phyloP scores from a whole-genome alignment of 2,797 vertebrate species.

The Capromys pilorides region DNA sequence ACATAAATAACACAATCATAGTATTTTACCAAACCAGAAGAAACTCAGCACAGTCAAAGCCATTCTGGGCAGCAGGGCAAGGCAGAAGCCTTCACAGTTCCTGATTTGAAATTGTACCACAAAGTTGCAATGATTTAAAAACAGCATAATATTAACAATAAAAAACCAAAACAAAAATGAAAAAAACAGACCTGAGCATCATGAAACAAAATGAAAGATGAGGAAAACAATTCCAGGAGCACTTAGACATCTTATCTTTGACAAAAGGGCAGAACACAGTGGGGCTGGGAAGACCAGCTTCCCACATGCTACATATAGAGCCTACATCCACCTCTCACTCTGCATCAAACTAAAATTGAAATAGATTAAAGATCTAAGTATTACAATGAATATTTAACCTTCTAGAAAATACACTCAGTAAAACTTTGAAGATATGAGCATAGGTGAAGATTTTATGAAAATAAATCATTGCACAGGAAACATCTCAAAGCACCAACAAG shows the following conservation, averaged over 20 bases:
- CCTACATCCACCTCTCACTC: neutral
- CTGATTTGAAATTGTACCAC: neutral
- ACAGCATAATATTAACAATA: neutral
- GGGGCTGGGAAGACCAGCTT: neutral
- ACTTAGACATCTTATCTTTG: neutral
- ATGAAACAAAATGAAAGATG: neutral
- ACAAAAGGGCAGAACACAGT: neutral
- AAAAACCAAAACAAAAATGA: neutral
- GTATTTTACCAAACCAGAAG: neutral
- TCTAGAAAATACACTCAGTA: neutral
- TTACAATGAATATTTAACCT: neutral
- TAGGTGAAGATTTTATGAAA: neutral
- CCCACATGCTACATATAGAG: neutral
- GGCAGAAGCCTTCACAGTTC: no score
- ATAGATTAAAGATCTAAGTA: neutral
- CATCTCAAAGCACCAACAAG: neutral
- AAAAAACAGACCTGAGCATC: neutral
- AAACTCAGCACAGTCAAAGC: neutral
- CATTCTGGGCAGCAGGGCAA: neutral
- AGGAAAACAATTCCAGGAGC: neutral
- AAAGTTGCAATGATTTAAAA: neutral
- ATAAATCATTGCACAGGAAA: neutral
- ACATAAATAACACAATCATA: neutral
- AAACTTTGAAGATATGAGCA: neutral
- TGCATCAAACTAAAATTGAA: neutral